Conservation (phyloP, 2,888 invertebrate genomes). For the Hirtodrosophila alboralis region DNA sequence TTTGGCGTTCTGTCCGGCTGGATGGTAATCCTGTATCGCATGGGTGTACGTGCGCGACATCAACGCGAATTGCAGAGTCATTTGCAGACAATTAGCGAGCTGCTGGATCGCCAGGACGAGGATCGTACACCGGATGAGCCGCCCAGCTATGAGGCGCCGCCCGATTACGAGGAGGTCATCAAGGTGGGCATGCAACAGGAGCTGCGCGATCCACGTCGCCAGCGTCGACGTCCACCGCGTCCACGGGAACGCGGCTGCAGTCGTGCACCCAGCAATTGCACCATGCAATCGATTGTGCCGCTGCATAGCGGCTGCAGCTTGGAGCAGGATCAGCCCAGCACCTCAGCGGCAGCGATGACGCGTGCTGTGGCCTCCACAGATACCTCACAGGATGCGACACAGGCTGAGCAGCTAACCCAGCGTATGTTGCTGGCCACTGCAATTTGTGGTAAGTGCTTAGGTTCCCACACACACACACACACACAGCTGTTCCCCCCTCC, state of each 20-base stretch:
- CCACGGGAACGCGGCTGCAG: conserved; percentile 63
- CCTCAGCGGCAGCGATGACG: conserved; percentile 79
- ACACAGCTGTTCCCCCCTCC: conserved; percentile 20
- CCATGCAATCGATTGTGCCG: conserved; percentile 69
- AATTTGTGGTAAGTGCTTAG: conserved; percentile 78
- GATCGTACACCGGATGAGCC: conserved; percentile 85
- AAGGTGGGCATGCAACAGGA: conserved; percentile 85
- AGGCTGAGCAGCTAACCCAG: conserved; percentile 64
- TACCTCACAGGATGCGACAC: conserved; percentile 45
- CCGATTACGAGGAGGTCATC: conserved; percentile 89
- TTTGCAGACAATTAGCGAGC: conserved; percentile 88
- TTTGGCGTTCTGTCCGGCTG: conserved; percentile 87
- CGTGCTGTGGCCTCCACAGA: conserved; percentile 64
- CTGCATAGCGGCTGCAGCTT: conserved; percentile 64
- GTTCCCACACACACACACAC: conserved; percentile 3
- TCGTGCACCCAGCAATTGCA: conserved; percentile 69
- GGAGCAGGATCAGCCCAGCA: conserved; percentile 75
- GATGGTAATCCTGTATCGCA: conserved; percentile 87
- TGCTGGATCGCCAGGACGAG: conserved; percentile 85
- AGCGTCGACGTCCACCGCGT: conserved; percentile 67
- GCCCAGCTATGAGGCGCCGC: conserved; percentile 89
- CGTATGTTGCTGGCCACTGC: conserved; percentile 79
- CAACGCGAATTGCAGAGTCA: conserved; percentile 88
- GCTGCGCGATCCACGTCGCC: conserved; percentile 79
- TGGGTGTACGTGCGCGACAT: conserved; percentile 87